Conservation (phyloP, 2,113 vertebrate genomes). For the Phoxinus phoxinus region DNA sequence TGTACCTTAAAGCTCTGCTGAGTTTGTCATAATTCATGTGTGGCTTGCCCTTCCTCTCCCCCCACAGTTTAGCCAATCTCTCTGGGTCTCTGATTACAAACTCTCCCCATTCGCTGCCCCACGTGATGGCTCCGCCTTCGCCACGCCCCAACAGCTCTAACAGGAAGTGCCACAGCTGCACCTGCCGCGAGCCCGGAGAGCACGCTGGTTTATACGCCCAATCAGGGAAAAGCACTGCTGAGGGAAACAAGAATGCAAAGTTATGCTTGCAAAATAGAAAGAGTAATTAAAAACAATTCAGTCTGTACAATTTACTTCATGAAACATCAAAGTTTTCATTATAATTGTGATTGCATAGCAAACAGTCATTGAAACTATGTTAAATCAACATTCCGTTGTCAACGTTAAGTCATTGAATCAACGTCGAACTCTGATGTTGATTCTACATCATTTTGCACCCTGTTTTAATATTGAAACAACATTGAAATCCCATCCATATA, state of each 20-base stretch:
- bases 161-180: conserved; percentile 83
- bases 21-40: conserved; percentile 86
- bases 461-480: too few species aligned
- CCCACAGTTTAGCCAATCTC: conserved; percentile 78
- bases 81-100: conserved; percentile 81
- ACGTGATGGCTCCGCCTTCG: conserved; percentile 75
- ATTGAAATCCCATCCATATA: too few species aligned
- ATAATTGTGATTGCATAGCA: background rate
- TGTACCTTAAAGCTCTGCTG: conserved; percentile 79
- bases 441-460: too few species aligned
- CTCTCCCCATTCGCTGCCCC: conserved; percentile 81
- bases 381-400: too few species aligned
- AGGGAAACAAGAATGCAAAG: background rate
- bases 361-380: too few species aligned
- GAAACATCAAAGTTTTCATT: background rate
- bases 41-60: conserved; percentile 80
- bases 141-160: conserved; percentile 76
- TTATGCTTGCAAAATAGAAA: background rate
- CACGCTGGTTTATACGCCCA: conserved; percentile 81
- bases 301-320: too few species aligned
- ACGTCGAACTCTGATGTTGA: too few species aligned
- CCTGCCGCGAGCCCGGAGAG: conserved; percentile 78
- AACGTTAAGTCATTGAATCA: too few species aligned
- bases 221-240: conserved; percentile 77
- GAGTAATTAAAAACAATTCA: background rate